Percentiles rank a stretch among this genome's conserved stretches.
Conservation (phyloP, 1,140 invertebrate species). For the Scaptomyza pallida region DNA sequence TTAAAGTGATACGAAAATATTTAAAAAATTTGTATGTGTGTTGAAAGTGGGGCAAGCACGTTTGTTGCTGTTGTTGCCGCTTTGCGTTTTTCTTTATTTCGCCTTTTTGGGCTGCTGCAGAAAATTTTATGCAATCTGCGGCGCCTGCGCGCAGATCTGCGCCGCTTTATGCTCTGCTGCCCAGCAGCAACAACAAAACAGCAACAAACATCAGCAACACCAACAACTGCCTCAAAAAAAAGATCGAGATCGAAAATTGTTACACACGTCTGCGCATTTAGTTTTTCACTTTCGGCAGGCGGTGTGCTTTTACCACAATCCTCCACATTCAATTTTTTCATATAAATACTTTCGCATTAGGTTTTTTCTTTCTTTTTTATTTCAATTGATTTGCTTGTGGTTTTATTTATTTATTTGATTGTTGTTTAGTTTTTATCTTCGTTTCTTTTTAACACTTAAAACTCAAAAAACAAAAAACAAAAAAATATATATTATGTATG, state of each 20-base stretch:
- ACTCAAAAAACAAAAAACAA: conserved; percentile 33
- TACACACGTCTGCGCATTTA: conserved; percentile 78
- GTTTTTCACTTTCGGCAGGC: conserved; percentile 70
- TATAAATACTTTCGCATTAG: conserved; percentile 23
- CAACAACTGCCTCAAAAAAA: conserved; percentile 4
- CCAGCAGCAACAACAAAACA: conserved; percentile 36
- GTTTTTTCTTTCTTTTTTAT: neutral
- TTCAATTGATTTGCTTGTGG: neutral
- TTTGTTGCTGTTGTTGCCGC: neutral
- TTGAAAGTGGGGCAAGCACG: conserved; percentile 26
- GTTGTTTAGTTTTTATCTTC: neutral
- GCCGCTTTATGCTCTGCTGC: conserved; percentile 59
- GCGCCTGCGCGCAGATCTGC: conserved; percentile 43
- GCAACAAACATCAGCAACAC: conserved; percentile 5
- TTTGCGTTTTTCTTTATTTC: neutral
- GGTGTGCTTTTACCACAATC: conserved; percentile 47
- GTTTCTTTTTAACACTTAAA: too few species aligned
- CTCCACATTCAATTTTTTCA: conserved; percentile 23
- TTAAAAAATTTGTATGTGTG: conserved; percentile 24
- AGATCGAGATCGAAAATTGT: conserved; percentile 70
- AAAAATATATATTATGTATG: conserved; percentile 6
- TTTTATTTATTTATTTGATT: neutral
- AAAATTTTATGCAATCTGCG: conserved; percentile 66
- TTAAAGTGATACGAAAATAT: conserved; percentile 19
- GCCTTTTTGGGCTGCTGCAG: conserved; percentile 20